These are phyloP conservation scores for Pseudolaguvia tuberculata DNA, from an alignment of 2,113 vertebrate genomes.

Conservation along the genomic window DNA sequence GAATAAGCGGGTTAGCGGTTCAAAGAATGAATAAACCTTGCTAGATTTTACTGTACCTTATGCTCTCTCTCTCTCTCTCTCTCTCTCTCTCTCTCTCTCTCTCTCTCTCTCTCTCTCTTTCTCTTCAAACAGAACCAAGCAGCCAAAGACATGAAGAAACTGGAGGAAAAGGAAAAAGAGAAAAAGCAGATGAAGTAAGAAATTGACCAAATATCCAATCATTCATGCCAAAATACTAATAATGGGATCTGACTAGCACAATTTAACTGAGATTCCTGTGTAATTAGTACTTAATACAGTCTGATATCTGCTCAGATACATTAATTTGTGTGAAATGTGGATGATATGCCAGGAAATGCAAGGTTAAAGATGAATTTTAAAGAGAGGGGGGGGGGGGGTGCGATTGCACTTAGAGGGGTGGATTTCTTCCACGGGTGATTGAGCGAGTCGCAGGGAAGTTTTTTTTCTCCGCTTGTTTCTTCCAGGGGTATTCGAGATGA, in stretches of 20 bases:
- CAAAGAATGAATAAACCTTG: too few relatives aligned
- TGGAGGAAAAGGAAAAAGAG: slow-evolving; percentile 95
- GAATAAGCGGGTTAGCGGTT: too few relatives aligned
- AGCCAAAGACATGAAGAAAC: slow-evolving; percentile 92
- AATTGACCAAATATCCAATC: slow-evolving; percentile 11
- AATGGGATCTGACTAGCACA: not conserved
- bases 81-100: not conserved
- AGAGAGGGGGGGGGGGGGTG: slow-evolving; percentile 1
- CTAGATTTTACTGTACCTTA: too few relatives aligned
- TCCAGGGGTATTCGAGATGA: slow-evolving; percentile 99
- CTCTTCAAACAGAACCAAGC: slow-evolving; percentile 79
- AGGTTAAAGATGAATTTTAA: slow-evolving; percentile 36
- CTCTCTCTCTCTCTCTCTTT: not conserved
- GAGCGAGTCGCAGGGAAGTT: slow-evolving; percentile 99
- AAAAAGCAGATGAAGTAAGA: slow-evolving; percentile 92
- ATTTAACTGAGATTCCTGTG: not conserved
- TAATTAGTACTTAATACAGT: not conserved
- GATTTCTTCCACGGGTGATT: slow-evolving; percentile 76
- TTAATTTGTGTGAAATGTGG: not conserved
- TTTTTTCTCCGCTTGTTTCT: slow-evolving; percentile 98
- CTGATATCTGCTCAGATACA: not conserved
- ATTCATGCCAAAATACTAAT: not conserved
- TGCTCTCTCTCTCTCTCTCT: not conserved
- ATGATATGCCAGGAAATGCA: not conserved
- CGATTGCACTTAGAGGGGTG: slow-evolving; percentile 50